A percentile compares a stretch with the other conserved stretches of the same genome.
Conservation (phyloP, 53 echinoderm and acorn worm genomes). For the Paelopatides confundens region DNA sequence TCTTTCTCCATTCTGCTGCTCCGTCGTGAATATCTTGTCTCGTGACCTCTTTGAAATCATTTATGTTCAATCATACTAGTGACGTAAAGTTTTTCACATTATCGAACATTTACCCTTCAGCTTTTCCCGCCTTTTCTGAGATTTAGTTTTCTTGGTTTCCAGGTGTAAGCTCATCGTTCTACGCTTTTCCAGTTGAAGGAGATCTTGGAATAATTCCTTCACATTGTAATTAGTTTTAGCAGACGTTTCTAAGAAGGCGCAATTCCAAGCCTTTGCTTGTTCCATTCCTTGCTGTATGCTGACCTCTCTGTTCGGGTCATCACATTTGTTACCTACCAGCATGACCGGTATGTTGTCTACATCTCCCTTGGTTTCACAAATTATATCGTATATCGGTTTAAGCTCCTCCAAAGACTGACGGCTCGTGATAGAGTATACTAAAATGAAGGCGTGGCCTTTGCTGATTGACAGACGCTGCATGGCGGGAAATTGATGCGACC, state of each 20-base stretch:
- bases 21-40: too few species aligned
- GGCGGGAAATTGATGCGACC: conserved; percentile 99
- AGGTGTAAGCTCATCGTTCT: conserved; percentile 98
- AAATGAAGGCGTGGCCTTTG: conserved; percentile 98
- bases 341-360: conserved; percentile 97
- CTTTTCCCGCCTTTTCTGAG: conserved; percentile 96
- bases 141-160: conserved; percentile 99
- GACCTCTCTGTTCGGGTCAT: conserved; percentile 93
- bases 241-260: conserved; percentile 96
- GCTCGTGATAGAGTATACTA: conserved; percentile 98
- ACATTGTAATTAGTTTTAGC: conserved; percentile 99
- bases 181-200: conserved; percentile 94
- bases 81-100: conserved; percentile 68
- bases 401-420: conserved; percentile 98
- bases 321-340: conserved; percentile 98
- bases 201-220: conserved; percentile 98
- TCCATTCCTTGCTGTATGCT: conserved; percentile 94
- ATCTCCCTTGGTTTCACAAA: conserved; percentile 98
- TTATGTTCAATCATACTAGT: neutral
- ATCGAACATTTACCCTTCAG: conserved; percentile 98
- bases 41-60: too few species aligned
- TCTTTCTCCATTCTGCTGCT: too few species aligned
- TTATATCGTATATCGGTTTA: conserved; percentile 95
- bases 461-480: conserved; percentile 99
- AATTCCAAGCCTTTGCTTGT: conserved; percentile 90